Base-by-base conservation (phyloP, 2,888 invertebrate species). In the Himalopsyche anomala region DNA sequence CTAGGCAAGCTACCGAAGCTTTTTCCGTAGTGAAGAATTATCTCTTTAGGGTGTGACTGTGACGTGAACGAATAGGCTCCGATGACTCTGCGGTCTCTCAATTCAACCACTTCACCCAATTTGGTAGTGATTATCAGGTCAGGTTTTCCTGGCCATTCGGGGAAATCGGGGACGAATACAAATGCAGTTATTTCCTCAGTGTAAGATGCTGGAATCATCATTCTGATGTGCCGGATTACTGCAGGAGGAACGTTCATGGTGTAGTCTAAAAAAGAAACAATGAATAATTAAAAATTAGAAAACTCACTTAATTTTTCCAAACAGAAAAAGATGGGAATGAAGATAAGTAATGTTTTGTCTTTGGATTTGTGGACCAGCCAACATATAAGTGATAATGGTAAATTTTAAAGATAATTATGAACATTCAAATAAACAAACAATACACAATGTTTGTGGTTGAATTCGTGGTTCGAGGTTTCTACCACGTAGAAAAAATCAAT, bases 81-180 rank as follows among this genome's bases (percentile, higher is more conserved):
- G n/a, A 81, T 62, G 19, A 85, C 54, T 9, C 74, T 69, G 9
- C 87, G 83, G 81, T 88, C 79, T 80, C 81, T 85, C n/a, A 88
- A 51, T 74, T 87, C 87, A 9, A 88, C 56, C 9, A 88, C 38
- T 80, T 88, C 87, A 6, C 87, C 86, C 6, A 62, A 17, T 79
- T 85, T 85, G 5, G 88, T 87, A 1, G 83, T 62, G 8, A 87
- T 38, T 4, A 85, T 85, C 11, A 87, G 45, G 15, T 88, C 87
- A 5, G 87, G 83, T 38, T 80, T 84, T 6, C 81, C 40, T 11
- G 8, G n/a, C 6, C 28, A 62, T 19, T 40, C 55, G 15, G 79
- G 83, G 19, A 83, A 42, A 17, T 84, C 54, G 28, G 82, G 79
- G 19, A 82, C 12, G 54, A 87, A 56, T 9, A 36, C 80, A 82